These are phyloP conservation scores for Myrmecophaga tridactyla DNA, from an alignment of 2,113 vertebrate genomes.

Conservation along the genomic window DNA sequence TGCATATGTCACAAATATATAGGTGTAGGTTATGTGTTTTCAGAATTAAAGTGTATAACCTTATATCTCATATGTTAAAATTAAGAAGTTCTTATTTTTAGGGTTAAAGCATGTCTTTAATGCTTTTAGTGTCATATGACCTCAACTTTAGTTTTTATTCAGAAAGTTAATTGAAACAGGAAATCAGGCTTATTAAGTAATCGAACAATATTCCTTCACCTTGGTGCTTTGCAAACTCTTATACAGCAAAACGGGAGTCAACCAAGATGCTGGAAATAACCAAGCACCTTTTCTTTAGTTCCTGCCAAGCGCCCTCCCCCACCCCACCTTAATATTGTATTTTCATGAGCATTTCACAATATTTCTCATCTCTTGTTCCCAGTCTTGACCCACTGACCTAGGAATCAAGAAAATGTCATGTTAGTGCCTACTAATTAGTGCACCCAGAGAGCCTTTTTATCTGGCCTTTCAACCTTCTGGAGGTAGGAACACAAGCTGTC, in stretches of 20 bases:
- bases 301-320: constrained; percentile 36
- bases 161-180: background rate
- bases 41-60: background rate
- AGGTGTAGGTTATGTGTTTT: background rate
- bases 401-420: constrained; percentile 84
- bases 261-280: constrained; percentile 2
- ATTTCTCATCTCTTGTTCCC: constrained; percentile 78
- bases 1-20: background rate
- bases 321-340: background rate
- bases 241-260: constrained; percentile 49
- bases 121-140: background rate
- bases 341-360: constrained; percentile 75
- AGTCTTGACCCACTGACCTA: constrained; percentile 85
- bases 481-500: constrained; percentile 82
- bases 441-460: constrained; percentile 78
- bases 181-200: background rate
- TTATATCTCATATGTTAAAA: background rate
- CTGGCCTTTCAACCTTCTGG: constrained; percentile 84
- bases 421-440: constrained; percentile 91
- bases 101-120: background rate
- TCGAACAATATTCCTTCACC: background rate
- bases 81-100: constrained; percentile 15
- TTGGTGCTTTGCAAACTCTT: constrained; percentile 52
- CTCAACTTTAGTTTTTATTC: background rate
- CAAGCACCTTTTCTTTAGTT: constrained; percentile 34